A percentile compares a stretch with the other conserved stretches of the same genome.
Conservation (phyloP, 2,888 invertebrate genomes). For the Melanostoma scalare region DNA sequence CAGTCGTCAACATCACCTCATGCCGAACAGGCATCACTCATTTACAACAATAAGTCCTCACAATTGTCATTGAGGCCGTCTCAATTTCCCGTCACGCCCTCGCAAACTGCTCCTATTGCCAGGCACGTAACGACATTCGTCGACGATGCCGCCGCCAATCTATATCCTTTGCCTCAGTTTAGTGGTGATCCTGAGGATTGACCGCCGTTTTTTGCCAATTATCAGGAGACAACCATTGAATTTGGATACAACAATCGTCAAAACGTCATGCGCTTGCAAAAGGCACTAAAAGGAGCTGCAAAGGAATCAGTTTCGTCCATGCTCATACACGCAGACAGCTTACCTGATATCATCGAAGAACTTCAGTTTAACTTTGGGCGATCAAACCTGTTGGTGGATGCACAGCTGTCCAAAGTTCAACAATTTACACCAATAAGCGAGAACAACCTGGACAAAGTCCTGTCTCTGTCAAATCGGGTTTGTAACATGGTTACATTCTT, state of each 20-base stretch:
- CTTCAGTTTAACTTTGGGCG: constrained; percentile 55
- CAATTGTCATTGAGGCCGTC: too few relatives aligned
- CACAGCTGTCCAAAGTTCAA: constrained; percentile 41
- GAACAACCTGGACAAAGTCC: constrained; percentile 33
- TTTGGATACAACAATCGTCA: constrained; percentile 26
- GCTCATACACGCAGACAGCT: not conserved
- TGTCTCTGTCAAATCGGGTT: constrained; percentile 47
- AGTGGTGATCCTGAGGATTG: constrained; percentile 11
- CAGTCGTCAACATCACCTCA: too few relatives aligned
- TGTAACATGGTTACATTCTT: constrained; percentile 46
- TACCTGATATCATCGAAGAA: constrained; percentile 21
- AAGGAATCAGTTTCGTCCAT: not conserved
- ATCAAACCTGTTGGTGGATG: constrained; percentile 53
- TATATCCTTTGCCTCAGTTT: not conserved
- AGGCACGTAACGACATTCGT: constrained; percentile 7
- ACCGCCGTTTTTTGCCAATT: constrained; percentile 7
- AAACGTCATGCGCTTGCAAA: not conserved
- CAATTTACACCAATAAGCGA: not conserved
- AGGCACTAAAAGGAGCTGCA: too few relatives aligned
- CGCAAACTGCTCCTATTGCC: not conserved
- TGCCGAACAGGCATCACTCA: too few relatives aligned
- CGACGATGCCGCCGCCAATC: constrained; percentile 11
- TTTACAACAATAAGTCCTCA: too few relatives aligned
- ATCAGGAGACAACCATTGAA: constrained; percentile 24
- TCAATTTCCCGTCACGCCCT: too few relatives aligned